Base-by-base conservation (phyloP, 2,113 vertebrate genomes). In the Paracanthobrama guichenoti region DNA sequence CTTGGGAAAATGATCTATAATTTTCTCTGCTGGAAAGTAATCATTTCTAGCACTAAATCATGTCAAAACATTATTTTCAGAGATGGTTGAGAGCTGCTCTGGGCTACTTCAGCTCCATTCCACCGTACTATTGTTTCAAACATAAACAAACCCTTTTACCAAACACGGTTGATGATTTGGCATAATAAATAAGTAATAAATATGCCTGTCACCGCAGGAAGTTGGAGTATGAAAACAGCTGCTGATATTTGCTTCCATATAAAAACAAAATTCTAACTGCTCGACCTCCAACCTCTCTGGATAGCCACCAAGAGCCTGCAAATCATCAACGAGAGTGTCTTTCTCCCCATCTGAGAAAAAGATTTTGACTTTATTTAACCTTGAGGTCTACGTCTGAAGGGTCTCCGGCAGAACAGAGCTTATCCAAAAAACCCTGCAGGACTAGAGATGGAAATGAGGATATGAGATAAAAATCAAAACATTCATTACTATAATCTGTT, bases 401-500 rank as follows among this genome's bases (percentile, higher is more conserved):
- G 55, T 67, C 69, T 74, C 62, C 24, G 57, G 75, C 35, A 75
- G 50, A 75, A 64, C 69, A 13, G 67, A 85, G 69, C 85, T 60
- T 67, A 85, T 87, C 81, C 78, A 8, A 53, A 79, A 85, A 48
- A 1, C 6, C 83, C 88, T 64, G 22, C 71, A 55, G 80, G 83
- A 62, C 66, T 64, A 55, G 79, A 87, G 81, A 87, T 85, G 84
- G 88, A 66, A 87, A 77, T 66, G 80, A 74, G 78, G 88, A 89
- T 74, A 87, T 16, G 26, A 85, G 80, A 87, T 89, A 85, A 82
- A 66, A 85, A 89, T 85, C 86, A 24, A 81, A 85, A 79, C 77
- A n/a, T 84, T 89, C 69, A 89, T 87, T 87, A 84, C 42, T 78
- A 53, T 81, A 81, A 87, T 87, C 86, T 84, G 75, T 83, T 81